Evolutionary conservation across 2,113 vertebrate genomes (phyloP).

Genomic region (Cynocephalus volans): DNA sequence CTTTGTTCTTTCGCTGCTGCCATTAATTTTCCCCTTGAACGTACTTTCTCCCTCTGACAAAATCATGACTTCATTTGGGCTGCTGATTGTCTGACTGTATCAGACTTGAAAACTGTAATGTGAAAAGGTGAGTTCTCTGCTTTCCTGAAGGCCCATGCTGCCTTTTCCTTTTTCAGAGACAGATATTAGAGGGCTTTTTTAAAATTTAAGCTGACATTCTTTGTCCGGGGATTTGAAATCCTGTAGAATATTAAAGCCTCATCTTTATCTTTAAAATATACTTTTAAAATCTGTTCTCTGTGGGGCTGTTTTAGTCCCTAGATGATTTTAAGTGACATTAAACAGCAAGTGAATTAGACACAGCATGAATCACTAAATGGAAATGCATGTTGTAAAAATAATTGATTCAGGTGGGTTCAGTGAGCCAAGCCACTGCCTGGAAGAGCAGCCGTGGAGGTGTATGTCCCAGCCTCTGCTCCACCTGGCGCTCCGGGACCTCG

Average conservation of each 20-base stretch:
- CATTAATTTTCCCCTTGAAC: not conserved
- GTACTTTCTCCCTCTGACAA: not conserved
- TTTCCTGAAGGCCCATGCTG: not conserved
- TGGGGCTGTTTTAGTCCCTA: conserved; percentile 61
- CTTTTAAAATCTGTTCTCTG: conserved; percentile 76
- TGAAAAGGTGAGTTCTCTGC: not conserved
- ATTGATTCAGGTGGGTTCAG: not conserved
- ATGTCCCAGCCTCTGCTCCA: fast-evolving
- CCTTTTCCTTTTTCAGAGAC: not conserved
- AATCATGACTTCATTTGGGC: conserved; percentile 28
- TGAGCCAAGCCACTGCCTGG: fast-evolving
- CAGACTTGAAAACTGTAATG: conserved; percentile 42
- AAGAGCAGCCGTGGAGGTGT: fast-evolving
- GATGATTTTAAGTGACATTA: conserved; percentile 68
- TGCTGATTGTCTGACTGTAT: not conserved
- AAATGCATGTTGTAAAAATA: conserved; percentile 35
- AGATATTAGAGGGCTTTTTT: not conserved
- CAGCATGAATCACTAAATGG: conserved; percentile 29
- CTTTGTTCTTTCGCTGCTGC: not conserved
- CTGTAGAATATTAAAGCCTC: conserved; percentile 74
- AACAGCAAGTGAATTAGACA: conserved; percentile 56
- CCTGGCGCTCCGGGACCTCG: not conserved
- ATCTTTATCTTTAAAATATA: conserved; percentile 74
- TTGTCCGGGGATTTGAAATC: conserved; percentile 73
- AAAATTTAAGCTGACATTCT: conserved; percentile 60